phyloP scores from a whole-genome alignment of 2,888 invertebrate genomes.

The Phaedon cochleariae region DNA sequence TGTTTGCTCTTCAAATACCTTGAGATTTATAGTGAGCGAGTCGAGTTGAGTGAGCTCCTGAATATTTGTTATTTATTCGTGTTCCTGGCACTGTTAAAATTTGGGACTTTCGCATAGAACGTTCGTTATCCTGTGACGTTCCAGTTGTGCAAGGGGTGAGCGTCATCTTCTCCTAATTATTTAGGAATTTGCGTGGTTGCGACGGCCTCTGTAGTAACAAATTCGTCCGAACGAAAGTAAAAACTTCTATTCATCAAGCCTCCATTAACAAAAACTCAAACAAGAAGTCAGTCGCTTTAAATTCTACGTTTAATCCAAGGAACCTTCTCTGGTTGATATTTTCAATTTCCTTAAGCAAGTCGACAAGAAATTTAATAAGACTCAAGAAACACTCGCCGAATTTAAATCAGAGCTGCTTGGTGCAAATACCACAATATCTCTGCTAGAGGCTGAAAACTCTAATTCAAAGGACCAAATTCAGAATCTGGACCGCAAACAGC shows the following conservation, averaged over 20 bases:
- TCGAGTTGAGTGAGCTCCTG: no score
- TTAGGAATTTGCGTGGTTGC: background rate
- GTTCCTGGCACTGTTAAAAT: no score
- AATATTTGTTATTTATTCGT: no score
- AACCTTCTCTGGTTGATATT: background rate
- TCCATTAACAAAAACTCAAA: background rate
- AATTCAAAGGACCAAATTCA: conserved; percentile 1
- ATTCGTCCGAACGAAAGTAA: background rate
- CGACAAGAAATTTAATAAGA: background rate
- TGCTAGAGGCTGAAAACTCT: conserved; percentile 6
- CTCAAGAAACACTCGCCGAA: background rate
- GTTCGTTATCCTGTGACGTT: no score
- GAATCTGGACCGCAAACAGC: conserved; percentile 7
- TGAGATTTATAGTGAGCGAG: no score
- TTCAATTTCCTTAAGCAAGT: background rate
- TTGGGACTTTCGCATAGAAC: no score
- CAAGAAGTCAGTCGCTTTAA: background rate
- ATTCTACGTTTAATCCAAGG: background rate
- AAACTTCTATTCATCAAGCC: background rate
- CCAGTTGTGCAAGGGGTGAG: background rate
- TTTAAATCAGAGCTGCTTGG: conserved; percentile 14
- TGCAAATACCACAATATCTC: conserved; percentile 10
- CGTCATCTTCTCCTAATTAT: background rate
- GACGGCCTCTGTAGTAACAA: background rate
- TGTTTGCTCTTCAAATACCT: no score